These are phyloP conservation scores for Etheostoma spectabile DNA, from an alignment of 2,113 vertebrate species.

Conservation along the genomic window DNA sequence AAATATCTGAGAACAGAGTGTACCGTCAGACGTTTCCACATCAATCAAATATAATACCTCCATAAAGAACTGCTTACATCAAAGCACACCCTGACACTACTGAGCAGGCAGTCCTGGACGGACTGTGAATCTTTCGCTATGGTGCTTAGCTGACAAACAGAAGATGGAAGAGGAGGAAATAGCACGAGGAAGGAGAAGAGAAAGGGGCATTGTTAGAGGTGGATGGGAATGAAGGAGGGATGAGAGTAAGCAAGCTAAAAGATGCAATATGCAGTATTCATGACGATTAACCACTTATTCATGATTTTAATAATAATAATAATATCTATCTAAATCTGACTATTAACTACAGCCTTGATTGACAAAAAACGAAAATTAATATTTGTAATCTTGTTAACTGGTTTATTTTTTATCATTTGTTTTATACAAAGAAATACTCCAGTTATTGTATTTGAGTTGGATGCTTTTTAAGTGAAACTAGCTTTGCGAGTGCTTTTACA, in stretches of 20 bases:
- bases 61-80: conserved; percentile 71
- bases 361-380: neutral
- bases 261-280: conserved; percentile 13
- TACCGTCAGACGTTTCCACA: conserved; percentile 63
- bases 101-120: conserved; percentile 45
- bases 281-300: neutral
- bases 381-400: neutral
- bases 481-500: neutral
- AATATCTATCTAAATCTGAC: neutral
- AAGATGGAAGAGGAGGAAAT: conserved; percentile 21
- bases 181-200: conserved; percentile 13
- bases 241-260: neutral
- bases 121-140: conserved; percentile 40
- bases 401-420: neutral
- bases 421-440: neutral
- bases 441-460: neutral
- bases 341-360: neutral
- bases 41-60: conserved; percentile 72
- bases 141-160: conserved; percentile 39
- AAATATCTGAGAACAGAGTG: conserved; percentile 71
- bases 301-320: neutral
- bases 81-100: conserved; percentile 52
- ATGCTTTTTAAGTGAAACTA: neutral
- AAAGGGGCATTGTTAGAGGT: conserved; percentile 9
- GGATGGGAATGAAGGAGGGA: conserved; percentile 1